phyloP scores from a whole-genome alignment of 2,113 vertebrate species.

The Erythrocercus mccallii region DNA sequence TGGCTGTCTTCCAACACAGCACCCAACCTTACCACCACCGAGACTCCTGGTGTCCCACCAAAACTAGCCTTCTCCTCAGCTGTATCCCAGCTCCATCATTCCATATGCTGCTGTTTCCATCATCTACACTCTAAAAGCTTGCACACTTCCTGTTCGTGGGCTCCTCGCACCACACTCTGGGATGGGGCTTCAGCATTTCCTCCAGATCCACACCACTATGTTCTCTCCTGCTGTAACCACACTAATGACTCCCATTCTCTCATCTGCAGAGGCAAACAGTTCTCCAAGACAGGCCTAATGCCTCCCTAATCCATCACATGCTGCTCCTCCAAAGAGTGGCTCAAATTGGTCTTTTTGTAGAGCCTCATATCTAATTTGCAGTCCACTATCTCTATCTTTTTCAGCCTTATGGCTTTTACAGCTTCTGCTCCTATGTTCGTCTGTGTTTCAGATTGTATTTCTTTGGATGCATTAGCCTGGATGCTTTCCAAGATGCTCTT shows the following conservation, averaged over 20 bases:
- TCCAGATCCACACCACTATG: background rate
- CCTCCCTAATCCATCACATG: background rate
- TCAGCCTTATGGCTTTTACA: conserved; percentile 57
- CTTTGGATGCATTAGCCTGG: conserved; percentile 55
- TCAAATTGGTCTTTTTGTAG: conserved; percentile 22
- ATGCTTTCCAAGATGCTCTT: conserved; percentile 54
- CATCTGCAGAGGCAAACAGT: background rate
- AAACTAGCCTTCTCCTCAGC: background rate
- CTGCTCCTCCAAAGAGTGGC: background rate
- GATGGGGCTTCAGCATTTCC: background rate
- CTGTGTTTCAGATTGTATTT: conserved; percentile 51
- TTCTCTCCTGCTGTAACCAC: background rate
- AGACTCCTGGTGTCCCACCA: background rate
- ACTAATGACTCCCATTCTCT: background rate
- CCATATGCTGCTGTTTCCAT: background rate
- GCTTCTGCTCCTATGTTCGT: background rate
- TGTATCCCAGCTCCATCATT: background rate
- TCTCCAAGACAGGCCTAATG: conserved; percentile 15
- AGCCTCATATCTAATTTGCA: conserved; percentile 52
- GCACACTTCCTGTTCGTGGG: rapidly evolving
- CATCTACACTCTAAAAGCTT: background rate
- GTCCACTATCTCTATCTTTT: conserved; percentile 50
- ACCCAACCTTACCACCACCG: background rate
- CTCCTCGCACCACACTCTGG: background rate
- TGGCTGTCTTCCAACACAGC: background rate